These are phyloP conservation scores for Drosophila erecta DNA, from an alignment of 1,140 invertebrate species.

Conservation along the genomic window DNA sequence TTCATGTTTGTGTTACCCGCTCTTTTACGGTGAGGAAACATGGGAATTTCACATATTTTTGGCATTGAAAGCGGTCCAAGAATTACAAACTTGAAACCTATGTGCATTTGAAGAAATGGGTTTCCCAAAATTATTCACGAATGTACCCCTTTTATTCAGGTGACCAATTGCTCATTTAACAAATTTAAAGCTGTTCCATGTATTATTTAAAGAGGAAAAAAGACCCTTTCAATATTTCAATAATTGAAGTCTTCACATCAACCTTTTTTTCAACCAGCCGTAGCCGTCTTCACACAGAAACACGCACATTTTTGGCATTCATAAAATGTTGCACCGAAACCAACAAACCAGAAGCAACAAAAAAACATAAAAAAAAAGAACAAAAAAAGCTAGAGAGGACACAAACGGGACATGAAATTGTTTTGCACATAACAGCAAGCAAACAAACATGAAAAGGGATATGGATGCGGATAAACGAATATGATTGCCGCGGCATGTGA, in stretches of 20 bases:
- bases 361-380: not conserved
- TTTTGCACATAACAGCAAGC: constrained; percentile 73
- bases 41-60: constrained; percentile 69
- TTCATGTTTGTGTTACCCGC: constrained; percentile 36
- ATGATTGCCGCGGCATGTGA: constrained; percentile 30
- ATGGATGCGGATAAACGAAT: constrained; percentile 39
- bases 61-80: constrained; percentile 65
- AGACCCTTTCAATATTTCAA: not conserved
- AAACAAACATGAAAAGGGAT: constrained; percentile 58
- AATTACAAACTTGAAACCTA: constrained; percentile 30
- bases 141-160: no score
- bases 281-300: not conserved
- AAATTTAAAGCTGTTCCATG: not conserved
- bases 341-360: constrained; percentile 28
- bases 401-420: constrained; percentile 72
- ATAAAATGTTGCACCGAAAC: constrained; percentile 68
- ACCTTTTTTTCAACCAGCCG: not conserved
- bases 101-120: not conserved
- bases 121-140: not conserved
- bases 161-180: no score
- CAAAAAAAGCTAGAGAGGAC: constrained; percentile 27
- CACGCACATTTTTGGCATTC: constrained; percentile 70
- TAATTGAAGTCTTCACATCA: not conserved
- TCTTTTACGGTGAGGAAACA: constrained; percentile 18
- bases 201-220: not conserved